Evolutionary conservation across 2,113 vertebrate genomes (phyloP).

Genomic region (Rutilus rutilus): DNA sequence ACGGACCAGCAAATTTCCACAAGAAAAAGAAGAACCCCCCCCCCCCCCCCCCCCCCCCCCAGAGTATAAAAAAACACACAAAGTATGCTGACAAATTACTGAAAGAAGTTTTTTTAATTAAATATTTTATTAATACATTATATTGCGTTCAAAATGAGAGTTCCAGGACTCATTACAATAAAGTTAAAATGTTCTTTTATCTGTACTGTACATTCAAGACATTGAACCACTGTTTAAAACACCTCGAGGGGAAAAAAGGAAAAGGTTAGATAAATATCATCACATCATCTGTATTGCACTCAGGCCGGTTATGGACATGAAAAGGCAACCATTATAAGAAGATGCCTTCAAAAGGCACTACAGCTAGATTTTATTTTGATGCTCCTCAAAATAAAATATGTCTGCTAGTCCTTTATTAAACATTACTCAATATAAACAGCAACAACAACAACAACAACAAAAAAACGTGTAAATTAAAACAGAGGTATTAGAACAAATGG

Average conservation of each 20-base stretch:
- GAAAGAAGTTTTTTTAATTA: conserved; percentile 41
- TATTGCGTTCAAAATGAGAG: conserved; percentile 35
- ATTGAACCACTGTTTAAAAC: conserved; percentile 15
- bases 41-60: too few relatives aligned
- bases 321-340: conserved; percentile 39
- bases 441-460: background rate
- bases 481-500: background rate
- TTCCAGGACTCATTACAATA: conserved; percentile 29
- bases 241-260: conserved; percentile 1
- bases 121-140: conserved; percentile 47
- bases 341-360: conserved; percentile 56
- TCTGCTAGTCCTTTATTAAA: conserved; percentile 33
- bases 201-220: conserved; percentile 42
- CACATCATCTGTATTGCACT: conserved; percentile 51
- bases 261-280: conserved; percentile 36
- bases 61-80: background rate
- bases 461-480: background rate
- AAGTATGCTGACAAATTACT: background rate
- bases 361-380: conserved; percentile 52
- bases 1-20: too few relatives aligned
- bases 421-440: conserved; percentile 3
- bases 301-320: conserved; percentile 25
- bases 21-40: too few relatives aligned
- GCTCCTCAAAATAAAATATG: conserved; percentile 39
- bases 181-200: conserved; percentile 35